Percentiles rank a stretch among this genome's conserved stretches.
Conservation (phyloP, 2,113 vertebrate species). For the Lepisosteus osseus region DNA sequence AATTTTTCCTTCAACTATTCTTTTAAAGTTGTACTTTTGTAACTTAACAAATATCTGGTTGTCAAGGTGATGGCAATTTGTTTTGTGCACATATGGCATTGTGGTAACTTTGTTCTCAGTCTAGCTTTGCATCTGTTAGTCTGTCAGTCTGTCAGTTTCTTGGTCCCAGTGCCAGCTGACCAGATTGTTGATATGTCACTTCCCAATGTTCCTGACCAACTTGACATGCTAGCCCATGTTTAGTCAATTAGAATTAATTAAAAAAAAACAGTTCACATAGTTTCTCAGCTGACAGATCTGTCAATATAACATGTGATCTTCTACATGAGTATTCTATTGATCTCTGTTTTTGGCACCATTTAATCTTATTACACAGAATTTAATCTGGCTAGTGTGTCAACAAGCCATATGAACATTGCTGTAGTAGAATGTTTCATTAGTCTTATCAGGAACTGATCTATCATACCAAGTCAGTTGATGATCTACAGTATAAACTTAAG, state of each 20-base stretch:
- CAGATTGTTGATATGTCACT: background rate
- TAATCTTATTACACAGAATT: background rate
- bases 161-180: background rate
- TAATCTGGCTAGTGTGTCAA: too few species aligned
- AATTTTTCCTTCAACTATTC: too few species aligned
- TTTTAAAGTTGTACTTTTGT: too few species aligned
- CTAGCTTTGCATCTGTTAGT: background rate
- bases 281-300: background rate
- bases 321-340: background rate
- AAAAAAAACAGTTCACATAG: slow-evolving; percentile 7
- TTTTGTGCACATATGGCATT: slow-evolving; percentile 5
- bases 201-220: background rate
- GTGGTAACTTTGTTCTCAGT: background rate
- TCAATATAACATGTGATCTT: slow-evolving; percentile 10
- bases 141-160: background rate
- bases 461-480: too few species aligned
- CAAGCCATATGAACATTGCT: too few species aligned
- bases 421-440: too few species aligned
- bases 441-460: too few species aligned
- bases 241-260: slow-evolving; percentile 7
- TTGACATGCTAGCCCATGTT: slow-evolving; percentile 1
- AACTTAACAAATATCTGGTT: too few species aligned
- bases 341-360: background rate
- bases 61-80: background rate
- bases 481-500: too few species aligned